Evolutionary conservation across 2,888 invertebrate species (phyloP), one percentile per base, ranked within the genome.

Genomic region (Trachelus iudaicus): DNA sequence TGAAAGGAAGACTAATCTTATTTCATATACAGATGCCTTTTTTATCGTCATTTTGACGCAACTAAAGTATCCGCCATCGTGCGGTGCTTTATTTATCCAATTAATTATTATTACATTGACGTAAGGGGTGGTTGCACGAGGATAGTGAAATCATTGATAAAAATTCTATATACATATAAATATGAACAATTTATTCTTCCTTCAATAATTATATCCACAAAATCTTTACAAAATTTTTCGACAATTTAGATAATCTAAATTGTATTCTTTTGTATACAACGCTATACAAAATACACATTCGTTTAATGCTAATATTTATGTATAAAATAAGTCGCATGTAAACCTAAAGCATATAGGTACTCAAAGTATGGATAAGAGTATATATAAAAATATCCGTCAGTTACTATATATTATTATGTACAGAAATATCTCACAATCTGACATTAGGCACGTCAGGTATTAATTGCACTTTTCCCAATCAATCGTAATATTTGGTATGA

Each of bases 31-130:
- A 15, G 23, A 56, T 23, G 9, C 23, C 23, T 23, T 56, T 23
- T 23, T 56, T 56, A 15, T 56, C 56, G 23, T 6, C 9, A 56
- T 56, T 56, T 56, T 56, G 23, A 15, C 56, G 23, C 23, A 56
- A 23, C 23, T 56, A 2, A 15, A 56, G 15, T 23, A 56, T 23
- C 23, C 23, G 9, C 9, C 9, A 23, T 56, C 23, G 23, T 56
- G 1, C 56, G 9, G 23, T 56, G 56, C 23, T 56, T 69, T 33
- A 33, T 15, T 37, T 34, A 23, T 13, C 13, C 12, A 74, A 73
- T 79, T 75, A 80, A 69, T 80, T 83, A 82, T 83, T 56, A 85
- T 81, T n/a, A 85, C 84, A 78, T 85, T 87, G 12, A 71, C 76
- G 2, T 77, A 30, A 15, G 33, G 76, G 69, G 13, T 81, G 69